Evolutionary conservation across 2,113 vertebrate species (phyloP).

Genomic region (Cyprinodon brontotheroides): DNA sequence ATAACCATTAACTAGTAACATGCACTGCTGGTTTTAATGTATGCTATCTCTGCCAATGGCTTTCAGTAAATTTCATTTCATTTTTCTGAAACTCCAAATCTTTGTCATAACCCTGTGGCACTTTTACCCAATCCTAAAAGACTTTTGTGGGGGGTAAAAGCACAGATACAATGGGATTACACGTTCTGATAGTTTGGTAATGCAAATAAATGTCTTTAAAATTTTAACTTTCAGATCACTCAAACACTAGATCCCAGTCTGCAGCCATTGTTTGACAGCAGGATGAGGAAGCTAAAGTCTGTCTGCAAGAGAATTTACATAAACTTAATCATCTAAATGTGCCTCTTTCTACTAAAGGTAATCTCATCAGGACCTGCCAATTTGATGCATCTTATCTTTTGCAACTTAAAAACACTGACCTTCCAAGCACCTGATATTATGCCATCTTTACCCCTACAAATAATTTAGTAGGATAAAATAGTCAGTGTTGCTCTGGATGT

Average conservation of each 20-base stretch:
- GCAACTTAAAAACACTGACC: slow-evolving; percentile 54
- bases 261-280: slow-evolving; percentile 5
- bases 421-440: slow-evolving; percentile 28
- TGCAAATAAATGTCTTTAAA: neutral
- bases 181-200: neutral
- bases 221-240: neutral
- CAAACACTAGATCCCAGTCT: neutral
- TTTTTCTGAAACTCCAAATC: neutral
- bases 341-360: slow-evolving; percentile 30
- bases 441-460: neutral
- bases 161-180: neutral
- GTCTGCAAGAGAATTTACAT: neutral
- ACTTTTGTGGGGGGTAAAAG: neutral
- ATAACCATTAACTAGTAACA: neutral
- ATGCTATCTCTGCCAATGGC: neutral
- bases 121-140: neutral
- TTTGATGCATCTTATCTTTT: slow-evolving; percentile 37
- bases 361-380: slow-evolving; percentile 45
- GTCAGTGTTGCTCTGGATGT: slow-evolving; percentile 9
- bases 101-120: neutral
- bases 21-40: neutral
- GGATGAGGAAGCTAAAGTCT: slow-evolving; percentile 21
- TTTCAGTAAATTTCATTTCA: neutral
- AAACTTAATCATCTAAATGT: neutral
- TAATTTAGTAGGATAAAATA: slow-evolving; percentile 32